A percentile compares a stretch with the other conserved stretches of the same genome.
phyloP scores from a whole-genome alignment of 2,113 vertebrate genomes.

The Okapia johnstoni region DNA sequence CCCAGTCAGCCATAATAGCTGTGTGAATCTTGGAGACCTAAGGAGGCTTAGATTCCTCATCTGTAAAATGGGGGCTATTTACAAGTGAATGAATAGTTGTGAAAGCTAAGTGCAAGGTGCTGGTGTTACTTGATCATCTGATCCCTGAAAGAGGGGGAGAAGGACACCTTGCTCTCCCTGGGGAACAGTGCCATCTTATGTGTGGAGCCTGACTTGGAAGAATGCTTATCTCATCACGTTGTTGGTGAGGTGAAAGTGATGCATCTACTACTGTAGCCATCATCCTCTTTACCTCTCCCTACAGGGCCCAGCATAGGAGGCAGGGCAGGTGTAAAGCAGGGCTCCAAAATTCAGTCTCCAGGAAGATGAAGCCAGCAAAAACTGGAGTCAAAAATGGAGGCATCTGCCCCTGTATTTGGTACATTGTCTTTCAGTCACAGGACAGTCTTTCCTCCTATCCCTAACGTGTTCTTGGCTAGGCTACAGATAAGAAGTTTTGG shows the following conservation, averaged over 20 bases:
- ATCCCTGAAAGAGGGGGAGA: background rate
- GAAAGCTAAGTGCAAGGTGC: background rate
- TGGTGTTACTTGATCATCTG: background rate
- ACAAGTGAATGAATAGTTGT: background rate
- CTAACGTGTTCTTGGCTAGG: background rate
- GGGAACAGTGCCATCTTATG: background rate
- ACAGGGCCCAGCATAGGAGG: background rate
- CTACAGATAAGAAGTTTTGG: background rate
- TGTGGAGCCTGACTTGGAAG: background rate
- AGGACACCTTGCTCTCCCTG: background rate
- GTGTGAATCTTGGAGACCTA: background rate
- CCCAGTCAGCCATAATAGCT: background rate
- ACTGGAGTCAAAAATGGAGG: background rate
- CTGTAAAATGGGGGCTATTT: background rate
- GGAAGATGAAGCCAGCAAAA: background rate
- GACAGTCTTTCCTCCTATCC: background rate
- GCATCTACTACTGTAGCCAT: accelerated
- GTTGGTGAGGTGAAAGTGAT: background rate
- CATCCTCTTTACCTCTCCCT: background rate
- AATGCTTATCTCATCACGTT: background rate
- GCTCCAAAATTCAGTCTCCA: background rate
- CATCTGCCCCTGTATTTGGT: background rate
- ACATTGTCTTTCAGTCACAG: background rate
- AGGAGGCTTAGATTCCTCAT: background rate
- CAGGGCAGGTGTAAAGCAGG: background rate